A percentile compares a stretch with the other conserved stretches of the same genome.
Evolutionary conservation across 1,140 invertebrate genomes (phyloP).

Genomic region (Diorhabda elongata): DNA sequence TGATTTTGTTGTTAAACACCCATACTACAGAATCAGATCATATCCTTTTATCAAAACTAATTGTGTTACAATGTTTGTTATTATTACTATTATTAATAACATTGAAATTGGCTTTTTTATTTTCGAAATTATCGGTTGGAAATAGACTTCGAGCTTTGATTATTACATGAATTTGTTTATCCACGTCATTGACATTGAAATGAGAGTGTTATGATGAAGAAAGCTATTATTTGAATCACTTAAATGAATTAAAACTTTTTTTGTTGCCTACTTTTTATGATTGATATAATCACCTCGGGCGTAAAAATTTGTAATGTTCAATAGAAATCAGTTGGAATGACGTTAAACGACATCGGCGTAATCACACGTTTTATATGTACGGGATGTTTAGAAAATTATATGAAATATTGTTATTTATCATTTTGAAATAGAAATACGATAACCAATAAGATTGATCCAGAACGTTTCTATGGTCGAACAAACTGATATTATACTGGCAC

Average conservation of each 20-base stretch:
- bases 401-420: too few species aligned
- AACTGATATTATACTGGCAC: too few species aligned
- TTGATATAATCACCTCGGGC: neutral
- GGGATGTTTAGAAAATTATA: too few species aligned
- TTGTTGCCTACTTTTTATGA: neutral
- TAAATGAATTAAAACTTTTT: neutral
- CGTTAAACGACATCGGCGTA: too few species aligned
- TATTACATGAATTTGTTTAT: neutral
- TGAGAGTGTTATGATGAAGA: neutral
- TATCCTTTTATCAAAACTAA: neutral
- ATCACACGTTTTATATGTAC: too few species aligned
- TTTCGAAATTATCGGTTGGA: neutral
- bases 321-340: too few species aligned
- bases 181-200: neutral
- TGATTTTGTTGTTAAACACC: neutral
- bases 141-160: too few species aligned
- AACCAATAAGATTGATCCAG: too few species aligned
- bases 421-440: too few species aligned
- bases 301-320: too few species aligned
- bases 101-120: neutral
- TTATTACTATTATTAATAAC: slow-evolving; percentile 1
- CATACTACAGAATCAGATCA: neutral
- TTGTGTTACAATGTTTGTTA: neutral
- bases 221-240: neutral
- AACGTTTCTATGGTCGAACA: too few species aligned